Evolutionary conservation across 2,888 invertebrate species (phyloP).

Genomic region (Pycnomerus fuliginosus): DNA sequence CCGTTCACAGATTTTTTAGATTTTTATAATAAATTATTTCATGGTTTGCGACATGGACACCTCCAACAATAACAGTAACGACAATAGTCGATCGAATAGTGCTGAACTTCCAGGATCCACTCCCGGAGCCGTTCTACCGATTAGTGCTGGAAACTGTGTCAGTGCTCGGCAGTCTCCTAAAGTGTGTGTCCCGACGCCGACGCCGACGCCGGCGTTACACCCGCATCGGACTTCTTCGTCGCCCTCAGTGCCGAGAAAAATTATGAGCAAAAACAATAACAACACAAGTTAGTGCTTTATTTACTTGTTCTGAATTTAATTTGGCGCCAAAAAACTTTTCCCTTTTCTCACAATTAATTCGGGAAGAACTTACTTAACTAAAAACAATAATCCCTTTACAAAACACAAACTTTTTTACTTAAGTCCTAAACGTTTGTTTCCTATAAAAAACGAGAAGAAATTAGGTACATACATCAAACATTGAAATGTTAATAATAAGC

Average conservation of each 20-base stretch:
- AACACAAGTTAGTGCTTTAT: constrained; percentile 61
- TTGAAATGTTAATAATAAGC: too few relatives aligned
- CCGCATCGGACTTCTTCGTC: constrained; percentile 55
- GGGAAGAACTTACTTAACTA: too few relatives aligned
- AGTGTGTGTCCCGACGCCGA: constrained; percentile 36
- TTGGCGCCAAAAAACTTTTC: too few relatives aligned
- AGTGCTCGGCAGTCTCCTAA: constrained; percentile 45
- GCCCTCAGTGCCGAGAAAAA: constrained; percentile 60
- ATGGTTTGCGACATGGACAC: constrained; percentile 43
- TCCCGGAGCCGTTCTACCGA: constrained; percentile 28
- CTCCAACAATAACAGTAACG: constrained; percentile 30
- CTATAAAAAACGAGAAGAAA: too few relatives aligned
- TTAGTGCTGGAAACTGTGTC: constrained; percentile 36
- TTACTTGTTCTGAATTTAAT: background rate
- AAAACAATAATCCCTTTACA: too few relatives aligned
- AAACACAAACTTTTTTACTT: too few relatives aligned
- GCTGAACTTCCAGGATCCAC: constrained; percentile 30
- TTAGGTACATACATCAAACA: too few relatives aligned
- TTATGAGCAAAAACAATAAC: constrained; percentile 65
- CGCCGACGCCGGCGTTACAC: constrained; percentile 38
- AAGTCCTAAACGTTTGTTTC: too few relatives aligned
- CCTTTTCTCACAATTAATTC: too few relatives aligned
- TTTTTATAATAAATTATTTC: constrained; percentile 12
- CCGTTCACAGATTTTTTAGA: too few relatives aligned
- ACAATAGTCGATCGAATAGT: constrained; percentile 35